phyloP scores from a whole-genome alignment of 2,888 invertebrate genomes.

The Aphrophora alni region DNA sequence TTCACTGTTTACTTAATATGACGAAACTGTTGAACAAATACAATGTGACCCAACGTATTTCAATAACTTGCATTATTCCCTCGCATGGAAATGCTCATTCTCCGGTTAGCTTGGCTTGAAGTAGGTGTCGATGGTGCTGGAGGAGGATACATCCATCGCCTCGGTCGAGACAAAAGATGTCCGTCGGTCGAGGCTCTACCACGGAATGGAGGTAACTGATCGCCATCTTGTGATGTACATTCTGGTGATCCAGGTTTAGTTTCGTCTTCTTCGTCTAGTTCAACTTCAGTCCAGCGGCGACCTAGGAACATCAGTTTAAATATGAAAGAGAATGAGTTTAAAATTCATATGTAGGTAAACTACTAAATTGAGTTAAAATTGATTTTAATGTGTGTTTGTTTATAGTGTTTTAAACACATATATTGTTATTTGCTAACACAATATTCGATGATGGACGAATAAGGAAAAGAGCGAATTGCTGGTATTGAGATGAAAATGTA shows the following conservation, averaged over 20 bases:
- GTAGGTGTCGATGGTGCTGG: conserved; percentile 57
- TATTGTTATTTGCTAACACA: too few relatives aligned
- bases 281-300: conserved; percentile 69
- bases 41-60: too few relatives aligned
- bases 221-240: conserved; percentile 57
- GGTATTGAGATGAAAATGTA: too few relatives aligned
- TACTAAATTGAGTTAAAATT: background rate
- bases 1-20: too few relatives aligned
- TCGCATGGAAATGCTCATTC: conserved; percentile 81
- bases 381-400: too few relatives aligned
- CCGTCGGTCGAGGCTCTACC: conserved; percentile 79
- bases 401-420: too few relatives aligned
- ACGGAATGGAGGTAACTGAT: conserved; percentile 67
- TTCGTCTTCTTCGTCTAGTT: conserved; percentile 66
- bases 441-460: too few relatives aligned
- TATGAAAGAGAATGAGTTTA: background rate
- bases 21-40: too few relatives aligned
- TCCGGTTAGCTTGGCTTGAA: conserved; percentile 63
- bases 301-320: conserved; percentile 55
- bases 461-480: too few relatives aligned
- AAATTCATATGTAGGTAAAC: background rate
- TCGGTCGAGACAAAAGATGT: conserved; percentile 64
- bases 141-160: conserved; percentile 55
- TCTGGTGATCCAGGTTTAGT: conserved; percentile 54
- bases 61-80: conserved; percentile 66